Conservation (phyloP, 2,797 vertebrate genomes). For the Agapornis canus region DNA sequence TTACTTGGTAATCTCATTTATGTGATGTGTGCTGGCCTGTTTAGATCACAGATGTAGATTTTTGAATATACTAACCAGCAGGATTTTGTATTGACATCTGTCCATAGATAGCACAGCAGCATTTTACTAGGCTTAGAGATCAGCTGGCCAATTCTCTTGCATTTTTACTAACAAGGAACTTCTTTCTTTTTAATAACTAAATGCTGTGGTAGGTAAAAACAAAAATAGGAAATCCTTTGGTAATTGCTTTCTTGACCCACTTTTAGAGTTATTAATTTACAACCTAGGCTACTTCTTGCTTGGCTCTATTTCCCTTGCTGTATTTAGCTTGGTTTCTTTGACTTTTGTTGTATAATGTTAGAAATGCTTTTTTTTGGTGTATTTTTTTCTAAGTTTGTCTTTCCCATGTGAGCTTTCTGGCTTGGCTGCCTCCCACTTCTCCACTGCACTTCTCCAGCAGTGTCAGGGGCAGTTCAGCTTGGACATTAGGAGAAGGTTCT, state of each 20-base stretch:
- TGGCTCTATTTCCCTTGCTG: background rate
- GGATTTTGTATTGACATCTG: background rate
- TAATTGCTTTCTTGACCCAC: background rate
- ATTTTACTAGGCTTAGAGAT: background rate
- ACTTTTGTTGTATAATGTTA: background rate
- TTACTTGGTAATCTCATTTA: background rate
- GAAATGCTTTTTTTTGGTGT: background rate
- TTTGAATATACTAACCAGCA: background rate
- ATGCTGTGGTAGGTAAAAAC: background rate
- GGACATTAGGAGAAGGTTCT: background rate
- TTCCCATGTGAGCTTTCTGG: background rate
- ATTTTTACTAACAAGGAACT: background rate
- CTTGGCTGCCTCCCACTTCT: background rate
- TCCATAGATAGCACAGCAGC: background rate
- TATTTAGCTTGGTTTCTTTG: background rate
- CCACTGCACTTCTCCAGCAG: background rate
- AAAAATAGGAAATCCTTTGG: background rate
- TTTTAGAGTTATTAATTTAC: background rate
- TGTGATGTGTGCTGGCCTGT: background rate
- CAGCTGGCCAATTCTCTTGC: background rate
- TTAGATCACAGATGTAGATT: background rate
- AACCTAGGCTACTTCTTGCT: background rate
- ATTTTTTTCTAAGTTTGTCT: background rate
- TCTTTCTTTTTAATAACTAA: background rate
- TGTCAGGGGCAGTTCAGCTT: background rate